Conservation (phyloP, 1,140 invertebrate genomes). For the Ceratoteleas bidentatus region DNA sequence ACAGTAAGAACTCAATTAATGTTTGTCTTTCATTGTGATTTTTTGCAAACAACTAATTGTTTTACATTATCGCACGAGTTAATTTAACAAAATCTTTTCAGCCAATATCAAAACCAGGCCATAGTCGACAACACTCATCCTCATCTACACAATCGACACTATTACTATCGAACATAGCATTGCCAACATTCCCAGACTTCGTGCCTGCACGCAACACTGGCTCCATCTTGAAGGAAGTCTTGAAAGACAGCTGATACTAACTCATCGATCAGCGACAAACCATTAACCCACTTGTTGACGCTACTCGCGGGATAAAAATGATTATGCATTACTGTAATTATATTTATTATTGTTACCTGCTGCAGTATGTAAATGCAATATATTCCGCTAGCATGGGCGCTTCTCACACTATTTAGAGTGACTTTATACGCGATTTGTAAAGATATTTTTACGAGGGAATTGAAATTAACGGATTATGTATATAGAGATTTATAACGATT, state of each 20-base stretch:
- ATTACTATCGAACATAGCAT: constrained; percentile 82
- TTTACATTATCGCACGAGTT: too few species aligned
- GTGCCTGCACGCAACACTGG: constrained; percentile 85
- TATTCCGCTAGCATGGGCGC: constrained; percentile 7
- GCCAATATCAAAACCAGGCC: constrained; percentile 72
- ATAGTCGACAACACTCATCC: constrained; percentile 76
- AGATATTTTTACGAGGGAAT: constrained; percentile 22
- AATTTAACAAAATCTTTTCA: constrained; percentile 46
- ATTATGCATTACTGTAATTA: not conserved
- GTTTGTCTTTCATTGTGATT: too few species aligned
- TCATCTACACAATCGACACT: constrained; percentile 80
- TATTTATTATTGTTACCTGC: constrained; percentile 37
- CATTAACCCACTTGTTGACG: not conserved
- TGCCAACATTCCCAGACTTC: constrained; percentile 85
- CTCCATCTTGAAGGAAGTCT: constrained; percentile 86
- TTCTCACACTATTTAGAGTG: not conserved
- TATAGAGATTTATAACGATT: constrained; percentile 26
- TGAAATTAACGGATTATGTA: constrained; percentile 16
- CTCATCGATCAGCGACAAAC: not conserved
- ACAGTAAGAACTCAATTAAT: too few species aligned
- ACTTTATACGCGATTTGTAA: constrained; percentile 35
- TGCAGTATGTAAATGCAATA: constrained; percentile 29
- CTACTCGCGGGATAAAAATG: not conserved
- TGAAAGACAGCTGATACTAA: constrained; percentile 85
- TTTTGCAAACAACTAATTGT: too few species aligned